phyloP scores from a whole-genome alignment of 2,888 invertebrate genomes.

The Nephrotoma guestfalica region DNA sequence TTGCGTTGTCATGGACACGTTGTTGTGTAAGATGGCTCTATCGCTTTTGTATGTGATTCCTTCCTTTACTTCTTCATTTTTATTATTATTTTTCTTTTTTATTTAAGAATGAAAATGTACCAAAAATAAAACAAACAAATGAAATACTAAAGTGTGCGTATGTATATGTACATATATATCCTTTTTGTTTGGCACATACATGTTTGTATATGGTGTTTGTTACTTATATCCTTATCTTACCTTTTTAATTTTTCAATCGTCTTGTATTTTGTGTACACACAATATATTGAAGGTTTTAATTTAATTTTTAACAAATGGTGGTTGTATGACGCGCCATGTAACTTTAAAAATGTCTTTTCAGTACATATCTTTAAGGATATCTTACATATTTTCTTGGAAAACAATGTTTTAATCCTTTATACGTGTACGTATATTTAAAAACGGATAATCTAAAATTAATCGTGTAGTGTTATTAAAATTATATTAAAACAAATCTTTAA shows the following conservation, averaged over 20 bases:
- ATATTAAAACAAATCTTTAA: not conserved
- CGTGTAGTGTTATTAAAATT: not conserved
- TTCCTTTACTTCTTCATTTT: not conserved
- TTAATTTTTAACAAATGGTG: not conserved
- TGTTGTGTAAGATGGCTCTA: constrained; percentile 4
- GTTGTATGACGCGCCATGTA: not conserved
- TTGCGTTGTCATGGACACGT: constrained; percentile 7
- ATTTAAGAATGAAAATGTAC: not conserved
- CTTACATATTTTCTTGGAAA: not conserved
- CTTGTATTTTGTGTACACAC: not conserved
- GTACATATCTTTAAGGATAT: not conserved
- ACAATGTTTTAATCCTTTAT: not conserved
- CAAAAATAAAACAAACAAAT: not conserved
- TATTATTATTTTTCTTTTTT: not conserved
- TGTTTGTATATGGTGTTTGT: not conserved
- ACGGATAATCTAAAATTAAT: not conserved
- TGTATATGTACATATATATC: not conserved
- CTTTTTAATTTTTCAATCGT: not conserved
- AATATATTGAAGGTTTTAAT: not conserved
- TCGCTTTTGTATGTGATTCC: not conserved
- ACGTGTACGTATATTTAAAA: not conserved
- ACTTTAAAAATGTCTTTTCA: not conserved
- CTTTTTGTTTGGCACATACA: not conserved
- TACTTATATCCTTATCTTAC: not conserved
- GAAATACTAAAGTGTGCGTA: not conserved